Base-by-base conservation (phyloP, 2,888 invertebrate genomes). In the Cyrtodaria siliqua region DNA sequence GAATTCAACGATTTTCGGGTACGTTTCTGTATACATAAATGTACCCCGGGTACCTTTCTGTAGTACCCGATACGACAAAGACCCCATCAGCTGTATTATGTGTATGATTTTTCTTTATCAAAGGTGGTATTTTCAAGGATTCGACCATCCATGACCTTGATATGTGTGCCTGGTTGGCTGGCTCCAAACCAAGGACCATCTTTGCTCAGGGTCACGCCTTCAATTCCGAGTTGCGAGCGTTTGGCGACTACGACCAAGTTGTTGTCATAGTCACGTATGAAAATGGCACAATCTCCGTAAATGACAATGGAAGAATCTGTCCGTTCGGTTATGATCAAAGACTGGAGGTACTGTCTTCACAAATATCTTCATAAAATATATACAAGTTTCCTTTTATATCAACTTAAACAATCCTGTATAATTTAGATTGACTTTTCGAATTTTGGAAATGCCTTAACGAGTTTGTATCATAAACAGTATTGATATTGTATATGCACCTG, bases 121-220 rank as follows among this genome's bases (percentile, higher is more conserved):
- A 72, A 90, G 95, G 95, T 77, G 95, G 95, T 6, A 95, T 96
- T 42, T 95, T 95, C 90, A 95, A 95, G 78, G 96, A 96, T 87
- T 95, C 95, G 75, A 93, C 95, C 64, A 95, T 96, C 14, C 96
- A 96, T 83, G 96, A 96, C 89, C 93, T 96, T 73, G 96, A 96
- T 85, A 93, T 95, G 90, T 91, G 94, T 2, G 94, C 95, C 72
- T 95, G 95, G 95, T 90, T 95, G 53, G 89, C 95, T 26, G 95
- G 95, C 0, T 95, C 95, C 89, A 94, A 94, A 70, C 96, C 96
- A 0, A 91, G 86, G n/a, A 94, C 93, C 69, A 95, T 96, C 52
- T 93, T 93, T 86, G 94, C 94, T 0, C 88, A 93, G 27, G 95
- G 94, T 9, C 85, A 93, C 0, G 94, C 95, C 0, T 94, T 95